Percentiles rank a stretch among this genome's conserved stretches.
phyloP scores from a whole-genome alignment of 2,113 vertebrate genomes.

The Festucalex cinctus region DNA sequence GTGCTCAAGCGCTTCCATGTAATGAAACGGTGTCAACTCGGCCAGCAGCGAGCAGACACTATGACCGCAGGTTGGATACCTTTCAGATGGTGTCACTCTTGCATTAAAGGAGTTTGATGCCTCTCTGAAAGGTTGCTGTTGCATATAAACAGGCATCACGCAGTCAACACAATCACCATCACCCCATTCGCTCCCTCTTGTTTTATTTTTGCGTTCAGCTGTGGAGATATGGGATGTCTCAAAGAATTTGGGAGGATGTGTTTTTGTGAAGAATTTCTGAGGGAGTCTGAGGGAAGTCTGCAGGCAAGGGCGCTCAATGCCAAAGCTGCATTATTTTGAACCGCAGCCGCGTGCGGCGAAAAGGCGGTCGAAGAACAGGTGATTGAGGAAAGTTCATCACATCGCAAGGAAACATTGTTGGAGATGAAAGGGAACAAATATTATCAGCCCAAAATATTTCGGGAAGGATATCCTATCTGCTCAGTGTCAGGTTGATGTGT shows the following conservation, averaged over 20 bases:
- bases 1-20: background rate
- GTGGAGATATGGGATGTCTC: constrained; percentile 56
- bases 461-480: background rate
- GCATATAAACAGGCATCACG: background rate
- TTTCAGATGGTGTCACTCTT: too few species aligned
- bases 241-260: constrained; percentile 55
- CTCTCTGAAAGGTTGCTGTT: background rate
- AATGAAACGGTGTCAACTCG: too few species aligned
- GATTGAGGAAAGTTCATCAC: constrained; percentile 16
- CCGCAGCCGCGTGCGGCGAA: constrained; percentile 5
- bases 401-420: background rate
- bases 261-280: constrained; percentile 53
- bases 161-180: constrained; percentile 1
- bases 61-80: too few species aligned
- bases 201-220: constrained; percentile 7
- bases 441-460: background rate
- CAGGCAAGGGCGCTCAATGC: constrained; percentile 23
- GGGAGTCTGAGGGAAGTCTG: constrained; percentile 43
- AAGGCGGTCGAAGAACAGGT: constrained; percentile 17
- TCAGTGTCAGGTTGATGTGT: background rate
- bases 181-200: background rate
- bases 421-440: background rate
- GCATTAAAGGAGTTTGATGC: background rate
- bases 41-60: too few species aligned
- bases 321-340: constrained; percentile 46